phyloP scores from a whole-genome alignment of 2,797 vertebrate species.

The Alectoris magna region DNA sequence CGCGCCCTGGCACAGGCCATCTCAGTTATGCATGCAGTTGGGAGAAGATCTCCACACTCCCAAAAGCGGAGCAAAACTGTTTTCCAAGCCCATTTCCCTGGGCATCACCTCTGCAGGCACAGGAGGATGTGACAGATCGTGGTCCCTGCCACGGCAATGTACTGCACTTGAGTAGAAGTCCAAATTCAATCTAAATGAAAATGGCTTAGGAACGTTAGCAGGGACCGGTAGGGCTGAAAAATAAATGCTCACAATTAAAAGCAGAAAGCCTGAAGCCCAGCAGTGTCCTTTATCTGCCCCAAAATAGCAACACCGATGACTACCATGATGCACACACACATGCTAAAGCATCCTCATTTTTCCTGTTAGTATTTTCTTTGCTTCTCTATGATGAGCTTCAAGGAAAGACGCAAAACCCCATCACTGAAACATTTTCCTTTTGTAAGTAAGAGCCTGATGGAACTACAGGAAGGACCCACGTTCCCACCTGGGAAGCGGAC shows the following conservation, averaged over 20 bases:
- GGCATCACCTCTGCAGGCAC: fast-evolving
- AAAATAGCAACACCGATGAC: background rate
- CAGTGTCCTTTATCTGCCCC: background rate
- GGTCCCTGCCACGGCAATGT: fast-evolving
- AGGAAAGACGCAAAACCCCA: background rate
- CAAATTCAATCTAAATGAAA: background rate
- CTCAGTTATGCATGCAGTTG: background rate
- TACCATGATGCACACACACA: background rate
- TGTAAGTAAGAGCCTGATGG: background rate
- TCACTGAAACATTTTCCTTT: background rate
- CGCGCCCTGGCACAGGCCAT: fast-evolving
- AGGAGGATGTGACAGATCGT: background rate
- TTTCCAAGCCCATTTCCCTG: background rate
- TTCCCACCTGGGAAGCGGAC: background rate
- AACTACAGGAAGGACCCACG: background rate
- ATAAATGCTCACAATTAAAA: background rate
- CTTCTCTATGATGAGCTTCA: background rate
- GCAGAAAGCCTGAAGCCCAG: background rate
- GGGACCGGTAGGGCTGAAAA: background rate
- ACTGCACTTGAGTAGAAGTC: background rate
- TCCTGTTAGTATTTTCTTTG: background rate
- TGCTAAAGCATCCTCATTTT: background rate
- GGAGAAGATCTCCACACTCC: background rate
- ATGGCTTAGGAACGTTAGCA: background rate
- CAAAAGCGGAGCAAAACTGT: background rate